Conservation (phyloP, 2,888 invertebrate species). For the Griposia aprilina region DNA sequence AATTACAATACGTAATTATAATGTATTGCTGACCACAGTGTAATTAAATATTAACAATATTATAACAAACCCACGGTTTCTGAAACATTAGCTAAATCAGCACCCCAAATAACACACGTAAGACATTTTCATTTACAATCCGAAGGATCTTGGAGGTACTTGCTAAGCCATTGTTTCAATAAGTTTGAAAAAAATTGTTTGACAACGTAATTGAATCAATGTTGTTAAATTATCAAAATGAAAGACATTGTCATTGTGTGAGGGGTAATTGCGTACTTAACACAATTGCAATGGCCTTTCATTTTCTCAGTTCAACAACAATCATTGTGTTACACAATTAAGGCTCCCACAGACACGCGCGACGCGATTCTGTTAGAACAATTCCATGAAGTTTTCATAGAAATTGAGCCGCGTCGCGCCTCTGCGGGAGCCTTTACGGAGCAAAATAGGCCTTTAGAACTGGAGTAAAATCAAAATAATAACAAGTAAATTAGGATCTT, state of each 20-base stretch:
- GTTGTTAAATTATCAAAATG: not conserved
- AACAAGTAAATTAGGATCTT: not conserved
- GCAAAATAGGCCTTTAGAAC: not conserved
- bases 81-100: too few species aligned
- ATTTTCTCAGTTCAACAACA: not conserved
- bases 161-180: not conserved
- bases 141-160: not conserved
- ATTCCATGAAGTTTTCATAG: too few species aligned
- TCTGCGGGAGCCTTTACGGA: too few species aligned
- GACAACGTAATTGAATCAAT: not conserved
- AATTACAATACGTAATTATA: not conserved
- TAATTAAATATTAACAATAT: not conserved
- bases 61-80: not conserved
- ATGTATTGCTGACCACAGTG: conserved; percentile 15
- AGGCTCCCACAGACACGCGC: too few species aligned
- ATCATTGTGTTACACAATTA: not conserved
- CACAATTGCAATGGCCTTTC: not conserved
- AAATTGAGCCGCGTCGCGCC: too few species aligned
- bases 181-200: not conserved
- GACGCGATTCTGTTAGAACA: too few species aligned
- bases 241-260: too few species aligned
- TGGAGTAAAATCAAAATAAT: too few species aligned
- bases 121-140: not conserved
- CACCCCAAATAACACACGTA: not conserved
- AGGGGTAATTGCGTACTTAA: not conserved